These are phyloP conservation scores for Hemiscyllium ocellatum DNA, from an alignment of 2,113 vertebrate genomes.

Conservation along the genomic window DNA sequence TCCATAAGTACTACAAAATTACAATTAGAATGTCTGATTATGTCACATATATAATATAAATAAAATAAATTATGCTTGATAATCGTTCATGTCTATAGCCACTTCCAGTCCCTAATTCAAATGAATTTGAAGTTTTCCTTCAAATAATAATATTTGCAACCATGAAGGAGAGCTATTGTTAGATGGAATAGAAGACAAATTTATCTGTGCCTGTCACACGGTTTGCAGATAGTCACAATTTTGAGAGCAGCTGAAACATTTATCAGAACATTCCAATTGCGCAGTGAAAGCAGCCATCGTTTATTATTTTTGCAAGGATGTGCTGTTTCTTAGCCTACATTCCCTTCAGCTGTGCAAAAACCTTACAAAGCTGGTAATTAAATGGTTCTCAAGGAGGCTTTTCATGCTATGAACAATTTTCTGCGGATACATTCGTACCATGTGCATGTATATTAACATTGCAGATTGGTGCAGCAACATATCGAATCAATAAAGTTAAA, in stretches of 20 bases:
- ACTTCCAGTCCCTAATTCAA: neutral
- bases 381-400: conserved; percentile 31
- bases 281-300: neutral
- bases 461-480: neutral
- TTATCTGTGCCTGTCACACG: conserved; percentile 5
- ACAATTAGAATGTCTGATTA: neutral
- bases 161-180: neutral
- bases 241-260: conserved; percentile 1
- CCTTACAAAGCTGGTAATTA: conserved; percentile 36
- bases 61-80: neutral
- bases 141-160: neutral
- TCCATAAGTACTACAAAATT: too few relatives aligned
- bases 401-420: conserved; percentile 18
- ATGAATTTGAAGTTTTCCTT: neutral
- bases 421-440: neutral
- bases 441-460: neutral
- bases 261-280: neutral
- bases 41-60: neutral
- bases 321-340: neutral
- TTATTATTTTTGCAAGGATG: neutral
- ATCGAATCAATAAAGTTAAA: neutral
- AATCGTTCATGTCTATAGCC: neutral
- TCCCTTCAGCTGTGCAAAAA: conserved; percentile 9
- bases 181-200: neutral
- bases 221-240: neutral